Percentiles rank a stretch among this genome's conserved stretches.
Conservation (phyloP, 2,797 vertebrate genomes). For the Euthynnus affinis region DNA sequence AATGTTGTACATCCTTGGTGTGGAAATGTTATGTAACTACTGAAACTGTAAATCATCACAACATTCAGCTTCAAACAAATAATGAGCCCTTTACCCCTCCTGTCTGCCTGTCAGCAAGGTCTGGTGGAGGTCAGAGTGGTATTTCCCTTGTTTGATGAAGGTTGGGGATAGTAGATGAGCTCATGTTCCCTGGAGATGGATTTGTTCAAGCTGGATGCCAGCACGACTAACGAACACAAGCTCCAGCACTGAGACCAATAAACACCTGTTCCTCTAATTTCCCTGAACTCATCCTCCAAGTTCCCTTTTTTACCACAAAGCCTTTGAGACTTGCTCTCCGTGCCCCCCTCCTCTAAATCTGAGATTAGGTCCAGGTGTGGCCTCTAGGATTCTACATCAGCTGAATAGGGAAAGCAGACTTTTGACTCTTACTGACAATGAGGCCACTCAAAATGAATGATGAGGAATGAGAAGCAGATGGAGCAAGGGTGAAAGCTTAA, state of each 20-base stretch:
- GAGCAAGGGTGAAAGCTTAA: constrained; percentile 58
- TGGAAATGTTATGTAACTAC: constrained; percentile 68
- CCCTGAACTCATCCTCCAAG: constrained; percentile 43
- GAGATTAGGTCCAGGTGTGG: constrained; percentile 77
- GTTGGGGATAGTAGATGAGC: constrained; percentile 54
- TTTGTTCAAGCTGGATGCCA: constrained; percentile 58
- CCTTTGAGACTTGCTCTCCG: constrained; percentile 36
- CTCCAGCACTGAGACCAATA: constrained; percentile 47
- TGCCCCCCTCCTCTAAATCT: constrained; percentile 54
- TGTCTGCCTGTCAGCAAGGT: constrained; percentile 49
- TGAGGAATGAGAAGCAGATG: constrained; percentile 77
- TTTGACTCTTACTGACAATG: constrained; percentile 56
- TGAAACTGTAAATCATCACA: constrained; percentile 50
- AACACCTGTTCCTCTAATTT: constrained; percentile 70
- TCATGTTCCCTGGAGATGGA: constrained; percentile 62
- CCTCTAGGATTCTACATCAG: constrained; percentile 51
- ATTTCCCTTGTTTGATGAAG: constrained; percentile 59
- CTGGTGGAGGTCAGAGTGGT: constrained; percentile 39
- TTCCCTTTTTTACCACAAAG: constrained; percentile 41
- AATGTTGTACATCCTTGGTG: constrained; percentile 32
- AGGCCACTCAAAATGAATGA: constrained; percentile 55
- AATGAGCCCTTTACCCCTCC: constrained; percentile 16
- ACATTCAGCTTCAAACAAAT: constrained; percentile 42
- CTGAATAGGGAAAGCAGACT: constrained; percentile 61
- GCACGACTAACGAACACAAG: constrained; percentile 37